These are phyloP conservation scores for Atta colombica DNA, from an alignment of 1,140 invertebrate genomes.

Conservation along the genomic window DNA sequence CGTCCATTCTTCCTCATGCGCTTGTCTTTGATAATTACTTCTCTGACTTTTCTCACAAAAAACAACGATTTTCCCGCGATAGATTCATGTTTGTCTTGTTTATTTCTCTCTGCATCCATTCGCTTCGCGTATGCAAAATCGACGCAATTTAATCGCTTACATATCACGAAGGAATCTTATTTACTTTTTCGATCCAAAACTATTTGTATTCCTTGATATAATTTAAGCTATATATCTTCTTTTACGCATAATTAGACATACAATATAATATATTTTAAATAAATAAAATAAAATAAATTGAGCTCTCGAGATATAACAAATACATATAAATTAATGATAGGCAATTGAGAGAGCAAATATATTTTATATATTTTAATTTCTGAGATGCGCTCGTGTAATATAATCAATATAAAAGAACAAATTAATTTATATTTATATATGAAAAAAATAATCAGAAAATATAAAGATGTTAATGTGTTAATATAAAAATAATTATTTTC, in stretches of 20 bases:
- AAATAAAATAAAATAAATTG: no score
- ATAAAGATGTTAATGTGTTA: neutral
- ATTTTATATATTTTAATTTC: conserved; percentile 34
- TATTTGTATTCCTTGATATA: neutral
- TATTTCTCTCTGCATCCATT: neutral
- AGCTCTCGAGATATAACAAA: no score
- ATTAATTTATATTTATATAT: conserved; percentile 7
- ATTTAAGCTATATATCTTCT: conserved; percentile 7
- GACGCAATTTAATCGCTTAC: conserved; percentile 32
- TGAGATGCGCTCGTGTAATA: neutral
- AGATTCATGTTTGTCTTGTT: conserved; percentile 33
- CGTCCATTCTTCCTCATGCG: neutral
- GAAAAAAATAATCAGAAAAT: neutral
- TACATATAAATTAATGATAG: no score
- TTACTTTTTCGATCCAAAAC: neutral
- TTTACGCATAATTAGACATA: neutral
- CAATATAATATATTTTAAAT: conserved; percentile 5
- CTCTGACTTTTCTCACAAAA: conserved; percentile 27
- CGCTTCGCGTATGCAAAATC: conserved; percentile 1
- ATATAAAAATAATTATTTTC: neutral
- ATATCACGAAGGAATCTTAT: conserved; percentile 23
- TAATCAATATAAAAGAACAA: neutral
- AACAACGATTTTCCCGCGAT: conserved; percentile 1
- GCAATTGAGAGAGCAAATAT: neutral
- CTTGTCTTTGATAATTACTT: conserved; percentile 41